Percentiles rank a stretch among this genome's conserved stretches.
These are phyloP conservation scores for Osmerus eperlanus DNA, from an alignment of 2,113 vertebrate species.

Conservation along the genomic window DNA sequence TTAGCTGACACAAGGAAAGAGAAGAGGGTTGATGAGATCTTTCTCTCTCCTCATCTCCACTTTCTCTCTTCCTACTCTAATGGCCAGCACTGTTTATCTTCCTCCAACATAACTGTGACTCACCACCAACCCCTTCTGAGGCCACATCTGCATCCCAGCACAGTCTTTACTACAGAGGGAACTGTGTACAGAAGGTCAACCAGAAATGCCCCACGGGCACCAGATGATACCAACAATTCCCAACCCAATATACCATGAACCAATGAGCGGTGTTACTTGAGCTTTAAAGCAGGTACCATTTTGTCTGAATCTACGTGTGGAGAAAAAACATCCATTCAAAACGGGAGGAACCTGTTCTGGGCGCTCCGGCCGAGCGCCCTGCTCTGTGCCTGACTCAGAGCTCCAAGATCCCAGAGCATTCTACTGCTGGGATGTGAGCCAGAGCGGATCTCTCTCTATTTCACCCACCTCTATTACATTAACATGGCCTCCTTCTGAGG, in stretches of 20 bases:
- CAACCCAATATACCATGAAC: too few relatives aligned
- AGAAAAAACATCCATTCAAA: background rate
- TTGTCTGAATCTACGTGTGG: background rate
- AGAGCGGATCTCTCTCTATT: slow-evolving; percentile 51
- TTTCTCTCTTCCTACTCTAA: slow-evolving; percentile 21
- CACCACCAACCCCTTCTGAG: slow-evolving; percentile 29
- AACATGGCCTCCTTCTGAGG: slow-evolving; percentile 51
- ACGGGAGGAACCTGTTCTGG: background rate
- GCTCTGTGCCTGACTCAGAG: slow-evolving; percentile 23
- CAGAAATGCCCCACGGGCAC: background rate
- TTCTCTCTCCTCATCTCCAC: slow-evolving; percentile 20
- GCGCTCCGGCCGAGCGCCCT: slow-evolving; percentile 3
- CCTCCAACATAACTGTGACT: slow-evolving; percentile 49
- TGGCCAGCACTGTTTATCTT: slow-evolving; percentile 32
- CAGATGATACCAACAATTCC: background rate
- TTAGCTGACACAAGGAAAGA: slow-evolving; percentile 56
- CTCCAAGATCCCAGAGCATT: background rate
- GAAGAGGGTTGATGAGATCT: slow-evolving; percentile 46
- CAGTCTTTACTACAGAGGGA: background rate
- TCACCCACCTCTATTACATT: slow-evolving; percentile 60
- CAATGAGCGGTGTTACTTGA: background rate
- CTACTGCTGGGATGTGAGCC: slow-evolving; percentile 34
- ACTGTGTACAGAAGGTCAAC: background rate
- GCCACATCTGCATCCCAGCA: background rate
- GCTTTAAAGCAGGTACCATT: background rate